Base-by-base conservation (phyloP, 2,888 invertebrate genomes). In the Drosophila greeni region DNA sequence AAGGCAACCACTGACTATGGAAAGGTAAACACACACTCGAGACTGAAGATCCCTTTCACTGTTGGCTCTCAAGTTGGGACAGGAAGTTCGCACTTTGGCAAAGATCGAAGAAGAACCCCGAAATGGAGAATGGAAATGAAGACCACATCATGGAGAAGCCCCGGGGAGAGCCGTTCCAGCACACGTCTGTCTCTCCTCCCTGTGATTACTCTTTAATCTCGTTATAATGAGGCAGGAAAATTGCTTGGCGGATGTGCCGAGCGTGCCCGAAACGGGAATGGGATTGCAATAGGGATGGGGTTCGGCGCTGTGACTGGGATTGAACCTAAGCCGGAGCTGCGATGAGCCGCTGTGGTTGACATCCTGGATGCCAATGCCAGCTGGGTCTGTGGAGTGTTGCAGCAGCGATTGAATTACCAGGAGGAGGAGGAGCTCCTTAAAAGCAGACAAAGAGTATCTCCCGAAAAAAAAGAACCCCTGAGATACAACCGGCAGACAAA, bases 1-100 rank as follows among this genome's bases (percentile, higher is more conserved):
- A 73, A 59, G 75, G 23, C 54, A 57, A 26, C 29, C 54, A 70
- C 14, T 14, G 45, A 23, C 55, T 47, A 72, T 68, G 52, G 74
- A 83, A 70, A 77, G 82, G 77, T 62, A 71, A 67, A 66, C 40
- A 54, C 57, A 47, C 53, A 66, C 49, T 49, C 39, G 67, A 56
- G 58, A 47, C 53, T 52, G 51, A 43, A 47, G 47, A 66, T 58
- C 76, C 76, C 85, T 84, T 81, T 81, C 81, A 82, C 74, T 72
- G 60, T n/a, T n/a, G 26, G 37, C 39, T 45, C 39, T 45, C 47
- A 36, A 43, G 48, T 29, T 52, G 67, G 26, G 64, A 75, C 76
- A 83, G 84, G 86, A 84, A 84, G 75, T 82, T 60, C 55, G 67
- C 80, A 85, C 84, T 84, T 75, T 70, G 75, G 66, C 70, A 52